These are phyloP conservation scores for Prunella himalayana DNA, from an alignment of 2,113 vertebrate genomes.

Conservation along the genomic window DNA sequence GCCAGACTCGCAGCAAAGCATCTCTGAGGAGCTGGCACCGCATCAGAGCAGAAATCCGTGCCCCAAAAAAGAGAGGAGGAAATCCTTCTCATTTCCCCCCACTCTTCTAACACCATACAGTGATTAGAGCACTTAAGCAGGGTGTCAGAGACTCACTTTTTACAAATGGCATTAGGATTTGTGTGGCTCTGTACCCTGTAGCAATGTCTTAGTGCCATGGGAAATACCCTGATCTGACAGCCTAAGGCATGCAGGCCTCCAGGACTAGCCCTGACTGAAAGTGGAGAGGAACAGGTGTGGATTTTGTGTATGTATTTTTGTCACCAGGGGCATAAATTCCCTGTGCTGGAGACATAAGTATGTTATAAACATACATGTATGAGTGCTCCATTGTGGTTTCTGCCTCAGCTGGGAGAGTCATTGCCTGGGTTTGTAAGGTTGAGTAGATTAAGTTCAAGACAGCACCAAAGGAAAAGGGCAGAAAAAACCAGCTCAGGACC, in stretches of 20 bases:
- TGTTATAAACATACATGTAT: not conserved
- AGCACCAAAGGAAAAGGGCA: not conserved
- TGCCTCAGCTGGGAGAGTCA: not conserved
- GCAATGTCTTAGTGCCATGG: not conserved
- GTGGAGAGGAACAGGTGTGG: slow-evolving; percentile 13
- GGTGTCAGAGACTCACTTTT: not conserved
- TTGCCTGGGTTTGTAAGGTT: not conserved
- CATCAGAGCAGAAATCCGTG: not conserved
- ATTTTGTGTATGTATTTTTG: slow-evolving; percentile 23
- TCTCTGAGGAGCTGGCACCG: not conserved
- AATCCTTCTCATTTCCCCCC: not conserved
- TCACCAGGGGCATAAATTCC: not conserved
- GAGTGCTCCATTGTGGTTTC: not conserved
- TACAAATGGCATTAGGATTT: not conserved
- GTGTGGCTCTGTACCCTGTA: not conserved
- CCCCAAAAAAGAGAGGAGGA: not conserved
- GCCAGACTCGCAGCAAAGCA: not conserved
- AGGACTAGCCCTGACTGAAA: not conserved
- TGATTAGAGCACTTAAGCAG: not conserved
- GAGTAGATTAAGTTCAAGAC: not conserved
- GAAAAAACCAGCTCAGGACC: not conserved
- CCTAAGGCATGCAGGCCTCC: not conserved
- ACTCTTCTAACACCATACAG: not conserved
- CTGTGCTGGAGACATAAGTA: not conserved
- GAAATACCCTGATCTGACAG: not conserved